Conservation (phyloP, 2,797 vertebrate genomes). For the Botia almorhae region DNA sequence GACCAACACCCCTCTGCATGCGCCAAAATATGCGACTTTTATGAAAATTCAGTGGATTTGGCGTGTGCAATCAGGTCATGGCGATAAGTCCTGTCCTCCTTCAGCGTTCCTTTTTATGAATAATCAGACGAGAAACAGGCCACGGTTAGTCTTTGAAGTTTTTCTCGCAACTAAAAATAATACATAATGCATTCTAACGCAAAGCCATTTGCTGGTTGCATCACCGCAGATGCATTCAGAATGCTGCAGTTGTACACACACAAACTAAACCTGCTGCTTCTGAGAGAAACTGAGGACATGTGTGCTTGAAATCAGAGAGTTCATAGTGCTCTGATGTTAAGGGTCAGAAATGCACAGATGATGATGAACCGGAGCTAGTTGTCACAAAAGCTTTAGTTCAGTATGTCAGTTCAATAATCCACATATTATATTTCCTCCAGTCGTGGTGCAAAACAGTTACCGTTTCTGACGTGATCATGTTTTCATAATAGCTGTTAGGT, state of each 20-base stretch:
- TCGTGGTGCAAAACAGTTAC: too few species aligned
- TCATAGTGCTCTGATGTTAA: neutral
- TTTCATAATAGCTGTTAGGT: too few species aligned
- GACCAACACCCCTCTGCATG: conserved; percentile 2
- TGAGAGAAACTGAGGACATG: conserved; percentile 10
- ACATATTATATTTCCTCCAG: too few species aligned
- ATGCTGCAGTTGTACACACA: neutral
- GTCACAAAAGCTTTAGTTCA: neutral
- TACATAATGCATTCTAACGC: conserved; percentile 37
- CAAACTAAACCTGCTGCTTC: conserved; percentile 14
- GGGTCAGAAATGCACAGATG: neutral
- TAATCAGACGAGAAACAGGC: conserved; percentile 62
- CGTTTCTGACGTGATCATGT: too few species aligned
- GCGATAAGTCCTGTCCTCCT: conserved; percentile 62
- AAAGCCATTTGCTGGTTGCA: conserved; percentile 28
- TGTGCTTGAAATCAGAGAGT: neutral
- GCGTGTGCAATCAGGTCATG: conserved; percentile 60
- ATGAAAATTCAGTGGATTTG: conserved; percentile 35
- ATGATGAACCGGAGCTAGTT: neutral
- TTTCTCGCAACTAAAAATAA: conserved; percentile 55
- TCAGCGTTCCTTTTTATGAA: conserved; percentile 60
- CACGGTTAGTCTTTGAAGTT: conserved; percentile 65
- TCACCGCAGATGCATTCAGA: conserved; percentile 3
- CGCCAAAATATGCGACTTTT: conserved; percentile 35
- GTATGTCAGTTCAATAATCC: too few species aligned